Conservation (phyloP, 2,113 vertebrate species). For the Pogonocichla stellata region DNA sequence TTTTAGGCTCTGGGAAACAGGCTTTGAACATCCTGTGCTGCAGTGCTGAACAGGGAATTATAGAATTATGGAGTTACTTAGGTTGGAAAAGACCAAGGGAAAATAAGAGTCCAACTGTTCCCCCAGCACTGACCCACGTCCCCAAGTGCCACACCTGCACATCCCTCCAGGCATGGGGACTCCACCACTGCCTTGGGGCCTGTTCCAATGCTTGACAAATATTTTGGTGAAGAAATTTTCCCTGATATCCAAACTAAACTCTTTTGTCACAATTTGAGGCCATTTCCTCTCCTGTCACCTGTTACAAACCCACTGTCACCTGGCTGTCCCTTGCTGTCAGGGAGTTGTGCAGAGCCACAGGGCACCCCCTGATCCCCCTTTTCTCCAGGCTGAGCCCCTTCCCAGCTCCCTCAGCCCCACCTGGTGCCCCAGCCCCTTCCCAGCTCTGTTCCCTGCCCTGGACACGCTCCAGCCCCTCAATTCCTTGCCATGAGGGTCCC, state of each 20-base stretch:
- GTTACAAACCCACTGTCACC: too few relatives aligned
- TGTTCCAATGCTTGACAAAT: neutral
- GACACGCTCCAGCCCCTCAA: fast-evolving
- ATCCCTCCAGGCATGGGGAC: neutral
- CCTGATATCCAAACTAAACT: neutral
- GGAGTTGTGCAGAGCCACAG: neutral
- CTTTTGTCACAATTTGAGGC: fast-evolving
- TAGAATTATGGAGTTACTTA: neutral
- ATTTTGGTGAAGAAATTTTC: neutral
- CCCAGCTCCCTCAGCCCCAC: neutral
- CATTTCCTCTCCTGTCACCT: neutral
- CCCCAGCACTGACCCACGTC: fast-evolving
- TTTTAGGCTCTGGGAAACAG: neutral
- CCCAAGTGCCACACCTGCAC: neutral
- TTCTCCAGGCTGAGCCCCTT: neutral
- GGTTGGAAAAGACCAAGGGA: neutral
- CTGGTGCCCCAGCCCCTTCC: neutral
- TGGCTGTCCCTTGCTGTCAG: fast-evolving
- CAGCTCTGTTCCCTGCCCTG: fast-evolving
- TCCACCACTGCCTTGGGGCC: neutral
- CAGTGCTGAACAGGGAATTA: neutral
- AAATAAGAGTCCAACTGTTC: fast-evolving
- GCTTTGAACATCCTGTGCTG: neutral
- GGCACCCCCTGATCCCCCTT: neutral
- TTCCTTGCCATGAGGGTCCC: fast-evolving